Evolutionary conservation across 2,113 vertebrate genomes (phyloP), one percentile per base, ranked within the genome.

Genomic region (Amia ocellicauda): DNA sequence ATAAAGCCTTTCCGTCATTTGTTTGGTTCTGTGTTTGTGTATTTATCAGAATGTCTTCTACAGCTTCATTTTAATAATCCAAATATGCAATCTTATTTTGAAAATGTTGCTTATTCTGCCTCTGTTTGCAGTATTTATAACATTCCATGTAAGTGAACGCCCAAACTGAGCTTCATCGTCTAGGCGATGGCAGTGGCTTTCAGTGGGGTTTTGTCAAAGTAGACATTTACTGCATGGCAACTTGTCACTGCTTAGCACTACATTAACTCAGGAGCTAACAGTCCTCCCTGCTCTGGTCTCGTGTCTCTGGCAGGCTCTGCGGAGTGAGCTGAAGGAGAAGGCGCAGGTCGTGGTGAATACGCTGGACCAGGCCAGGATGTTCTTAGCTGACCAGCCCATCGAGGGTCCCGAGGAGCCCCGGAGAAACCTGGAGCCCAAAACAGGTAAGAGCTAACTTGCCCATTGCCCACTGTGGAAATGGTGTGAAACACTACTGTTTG

Each of bases 321-420:
- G 81, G 56, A 89, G 85, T 31, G 96, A 99, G 63, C 78, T 99
- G 78, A 93, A 93, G 78, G 93, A 96, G 43, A 94, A 92, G 10
- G 96, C 97, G 50, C 90, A 89, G 64, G 72, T 91, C 4, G 75
- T 99, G 73, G 76, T 94, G 71, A 92, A 72, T 2, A 90, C 96
- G 27, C 82, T 98, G 73, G 94, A 98, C 70, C 94, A 98, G 80
- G 96, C 94, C n/a, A 86, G 92, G 31, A 78, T 89, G 64, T 99
- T 97, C 78, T 90, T 99, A 47, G 95, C 96, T 41, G 94, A 99
- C 74, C 95, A 98, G 63, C 97, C 94, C 20, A 98, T 98, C 45
- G 96, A 98, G 72, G 95, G 92, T 4, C 96, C 96, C 0, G 96
- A 96, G 73, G 96, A 99, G 60, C 96, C 96, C 13, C 88, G 93